These are phyloP conservation scores for Campoplex capitator DNA, from an alignment of 2,888 invertebrate species.

Conservation along the genomic window DNA sequence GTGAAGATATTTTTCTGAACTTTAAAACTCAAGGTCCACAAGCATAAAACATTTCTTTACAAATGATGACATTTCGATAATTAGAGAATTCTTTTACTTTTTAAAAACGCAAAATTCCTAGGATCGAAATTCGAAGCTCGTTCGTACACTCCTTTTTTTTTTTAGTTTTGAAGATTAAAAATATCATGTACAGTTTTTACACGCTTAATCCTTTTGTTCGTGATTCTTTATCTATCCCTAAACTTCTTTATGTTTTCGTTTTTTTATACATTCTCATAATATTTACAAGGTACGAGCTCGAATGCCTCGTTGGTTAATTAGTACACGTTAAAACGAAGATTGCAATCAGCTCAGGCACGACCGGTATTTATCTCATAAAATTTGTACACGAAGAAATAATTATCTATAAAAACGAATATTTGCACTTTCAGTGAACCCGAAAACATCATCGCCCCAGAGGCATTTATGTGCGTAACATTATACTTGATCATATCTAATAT, in stretches of 20 bases:
- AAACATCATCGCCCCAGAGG: slow-evolving; percentile 21
- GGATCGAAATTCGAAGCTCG: background rate
- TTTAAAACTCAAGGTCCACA: background rate
- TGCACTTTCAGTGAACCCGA: slow-evolving; percentile 72
- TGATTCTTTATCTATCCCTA: slow-evolving; percentile 20
- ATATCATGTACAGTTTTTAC: slow-evolving; percentile 75
- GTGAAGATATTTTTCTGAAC: background rate
- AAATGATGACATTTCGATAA: background rate
- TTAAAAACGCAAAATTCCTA: background rate
- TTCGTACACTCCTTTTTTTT: background rate
- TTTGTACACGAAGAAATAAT: slow-evolving; percentile 68
- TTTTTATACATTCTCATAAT: slow-evolving; percentile 61
- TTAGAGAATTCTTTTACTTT: background rate
- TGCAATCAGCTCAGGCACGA: slow-evolving; percentile 68
- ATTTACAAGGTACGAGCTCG: slow-evolving; percentile 65
- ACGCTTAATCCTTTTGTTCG: slow-evolving; percentile 42
- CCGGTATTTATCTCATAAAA: slow-evolving; percentile 58
- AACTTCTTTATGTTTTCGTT: background rate
- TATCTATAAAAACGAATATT: slow-evolving; percentile 74
- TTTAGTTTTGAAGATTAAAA: slow-evolving; percentile 45
- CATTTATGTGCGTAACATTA: slow-evolving; percentile 20
- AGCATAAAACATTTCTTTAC: background rate
- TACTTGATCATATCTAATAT: slow-evolving; percentile 15
- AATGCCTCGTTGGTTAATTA: slow-evolving; percentile 4
- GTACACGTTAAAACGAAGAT: slow-evolving; percentile 22